These are phyloP conservation scores for Anorthoa munda DNA, from an alignment of 2,888 invertebrate genomes.

Conservation along the genomic window DNA sequence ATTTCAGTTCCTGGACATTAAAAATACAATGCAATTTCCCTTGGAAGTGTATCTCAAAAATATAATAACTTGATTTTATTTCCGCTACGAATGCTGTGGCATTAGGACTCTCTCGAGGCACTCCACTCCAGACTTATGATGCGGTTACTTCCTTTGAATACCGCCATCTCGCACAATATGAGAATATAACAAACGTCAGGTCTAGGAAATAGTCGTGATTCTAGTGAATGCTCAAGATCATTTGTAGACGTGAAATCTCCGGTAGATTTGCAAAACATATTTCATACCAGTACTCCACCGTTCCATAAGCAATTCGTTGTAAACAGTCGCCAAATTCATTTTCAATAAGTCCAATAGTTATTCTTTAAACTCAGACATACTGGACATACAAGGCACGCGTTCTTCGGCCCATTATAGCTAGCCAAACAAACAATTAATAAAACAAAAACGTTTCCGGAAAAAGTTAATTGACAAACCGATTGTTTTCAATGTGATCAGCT, in stretches of 20 bases:
- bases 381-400: not conserved
- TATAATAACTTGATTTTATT: constrained; percentile 14
- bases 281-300: not conserved
- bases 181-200: constrained; percentile 26
- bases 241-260: not conserved
- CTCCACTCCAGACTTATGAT: constrained; percentile 2
- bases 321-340: not conserved
- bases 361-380: not conserved
- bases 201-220: not conserved
- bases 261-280: not conserved
- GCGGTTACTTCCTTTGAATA: not conserved
- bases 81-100: not conserved
- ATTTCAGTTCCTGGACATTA: not conserved
- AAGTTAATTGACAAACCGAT: constrained; percentile 21
- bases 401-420: constrained; percentile 1
- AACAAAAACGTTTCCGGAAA: constrained; percentile 9
- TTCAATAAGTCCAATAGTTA: no score
- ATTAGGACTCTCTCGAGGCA: not conserved
- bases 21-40: constrained; percentile 5
- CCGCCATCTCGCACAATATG: not conserved
- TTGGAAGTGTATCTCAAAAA: constrained; percentile 5
- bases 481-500: constrained; percentile 15
- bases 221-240: not conserved
- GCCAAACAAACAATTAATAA: constrained; percentile 12
- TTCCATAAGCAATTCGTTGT: not conserved